Percentiles rank a stretch among this genome's conserved stretches.
These are phyloP conservation scores for Acanthisitta chloris DNA, from an alignment of 2,113 vertebrate species.

Conservation along the genomic window DNA sequence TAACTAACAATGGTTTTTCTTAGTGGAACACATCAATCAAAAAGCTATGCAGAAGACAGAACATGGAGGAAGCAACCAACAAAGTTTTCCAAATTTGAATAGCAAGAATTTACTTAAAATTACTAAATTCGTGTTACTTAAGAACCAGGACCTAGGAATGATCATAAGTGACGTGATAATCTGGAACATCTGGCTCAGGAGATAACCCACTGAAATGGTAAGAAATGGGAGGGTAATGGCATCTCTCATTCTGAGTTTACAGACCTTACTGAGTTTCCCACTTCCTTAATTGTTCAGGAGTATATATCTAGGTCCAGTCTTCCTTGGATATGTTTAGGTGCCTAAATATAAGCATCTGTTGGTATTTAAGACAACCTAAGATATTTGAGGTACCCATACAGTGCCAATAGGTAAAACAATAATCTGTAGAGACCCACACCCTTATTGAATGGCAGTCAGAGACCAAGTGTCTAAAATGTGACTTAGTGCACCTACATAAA, in stretches of 20 bases:
- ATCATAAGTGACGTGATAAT: not conserved
- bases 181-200: not conserved
- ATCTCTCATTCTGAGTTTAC: not conserved
- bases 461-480: not conserved
- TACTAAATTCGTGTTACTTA: not conserved
- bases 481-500: not conserved
- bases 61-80: not conserved
- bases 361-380: too few species aligned
- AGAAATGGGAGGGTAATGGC: not conserved
- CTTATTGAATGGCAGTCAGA: not conserved
- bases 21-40: not conserved
- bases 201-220: not conserved
- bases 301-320: not conserved
- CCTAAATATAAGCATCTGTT: not conserved
- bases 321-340: not conserved
- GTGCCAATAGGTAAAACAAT: too few species aligned
- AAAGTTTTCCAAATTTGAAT: not conserved
- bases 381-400: too few species aligned
- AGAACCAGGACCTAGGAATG: not conserved
- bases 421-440: not conserved
- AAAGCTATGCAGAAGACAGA: not conserved
- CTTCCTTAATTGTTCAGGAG: not conserved
- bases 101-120: not conserved
- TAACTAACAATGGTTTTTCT: not conserved
- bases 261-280: not conserved